A percentile compares a stretch with the other conserved stretches of the same genome.
Evolutionary conservation across 2,888 invertebrate species (phyloP).

Genomic region (Pecten maximus): DNA sequence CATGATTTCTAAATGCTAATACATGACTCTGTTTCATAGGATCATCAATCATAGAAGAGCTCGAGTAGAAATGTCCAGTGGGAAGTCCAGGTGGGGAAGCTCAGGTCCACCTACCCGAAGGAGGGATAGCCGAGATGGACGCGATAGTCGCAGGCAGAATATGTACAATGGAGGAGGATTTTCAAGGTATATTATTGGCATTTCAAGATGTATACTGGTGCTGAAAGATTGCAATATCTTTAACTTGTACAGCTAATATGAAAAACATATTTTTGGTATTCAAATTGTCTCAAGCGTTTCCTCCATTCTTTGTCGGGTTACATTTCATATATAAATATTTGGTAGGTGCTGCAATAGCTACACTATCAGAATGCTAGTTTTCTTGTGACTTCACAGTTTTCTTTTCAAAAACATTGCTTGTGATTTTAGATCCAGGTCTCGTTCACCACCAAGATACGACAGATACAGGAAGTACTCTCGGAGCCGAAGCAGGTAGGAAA

Average conservation of each 20-base stretch:
- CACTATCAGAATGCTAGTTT: too few relatives aligned
- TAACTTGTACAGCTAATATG: too few relatives aligned
- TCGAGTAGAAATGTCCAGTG: constrained; percentile 82
- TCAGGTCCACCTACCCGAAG: constrained; percentile 66
- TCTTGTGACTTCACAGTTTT: too few relatives aligned
- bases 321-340: too few relatives aligned
- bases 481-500: neutral
- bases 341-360: too few relatives aligned
- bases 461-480: constrained; percentile 30
- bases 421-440: neutral
- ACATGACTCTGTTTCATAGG: constrained; percentile 67
- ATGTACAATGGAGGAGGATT: neutral
- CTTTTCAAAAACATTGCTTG: too few relatives aligned
- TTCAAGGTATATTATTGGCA: neutral
- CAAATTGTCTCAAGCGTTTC: too few relatives aligned
- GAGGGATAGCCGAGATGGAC: constrained; percentile 57
- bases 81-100: constrained; percentile 78
- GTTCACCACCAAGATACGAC: neutral
- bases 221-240: too few relatives aligned
- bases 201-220: too few relatives aligned
- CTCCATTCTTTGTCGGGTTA: too few relatives aligned
- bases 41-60: constrained; percentile 82
- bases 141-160: constrained; percentile 59
- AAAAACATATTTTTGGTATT: too few relatives aligned
- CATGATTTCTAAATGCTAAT: too few relatives aligned